Percentiles rank a stretch among this genome's conserved stretches.
Conservation (phyloP, 2,113 vertebrate species). For the Chaetops frenatus region DNA sequence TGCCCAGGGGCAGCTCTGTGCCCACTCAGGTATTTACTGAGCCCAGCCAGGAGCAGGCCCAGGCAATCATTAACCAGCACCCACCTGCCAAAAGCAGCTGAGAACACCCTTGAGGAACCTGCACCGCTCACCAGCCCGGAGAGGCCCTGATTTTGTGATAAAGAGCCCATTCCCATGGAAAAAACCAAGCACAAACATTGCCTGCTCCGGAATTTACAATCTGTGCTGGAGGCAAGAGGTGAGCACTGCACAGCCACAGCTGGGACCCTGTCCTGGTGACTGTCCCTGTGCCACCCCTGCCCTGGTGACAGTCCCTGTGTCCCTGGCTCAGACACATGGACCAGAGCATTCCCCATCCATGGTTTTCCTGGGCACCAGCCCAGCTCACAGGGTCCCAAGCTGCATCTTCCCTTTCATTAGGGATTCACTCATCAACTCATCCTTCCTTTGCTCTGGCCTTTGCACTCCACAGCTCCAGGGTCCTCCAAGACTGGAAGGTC, state of each 20-base stretch:
- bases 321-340: rapidly evolving
- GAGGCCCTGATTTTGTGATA: not conserved
- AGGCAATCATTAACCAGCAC: conserved; percentile 2
- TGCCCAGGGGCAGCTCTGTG: not conserved
- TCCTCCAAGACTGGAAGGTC: not conserved
- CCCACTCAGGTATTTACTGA: not conserved
- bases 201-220: not conserved
- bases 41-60: not conserved
- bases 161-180: not conserved
- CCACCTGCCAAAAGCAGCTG: not conserved
- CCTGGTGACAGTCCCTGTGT: not conserved
- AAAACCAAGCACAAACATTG: not conserved
- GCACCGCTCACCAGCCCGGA: rapidly evolving
- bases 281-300: not conserved
- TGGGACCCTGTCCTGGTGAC: rapidly evolving
- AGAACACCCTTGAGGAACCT: not conserved
- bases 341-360: rapidly evolving
- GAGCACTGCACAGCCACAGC: rapidly evolving
- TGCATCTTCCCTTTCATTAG: not conserved
- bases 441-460: not conserved
- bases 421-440: rapidly evolving
- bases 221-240: not conserved
- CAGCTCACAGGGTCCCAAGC: not conserved
- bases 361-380: not conserved
- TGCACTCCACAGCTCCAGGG: rapidly evolving